Percentiles rank a stretch among this genome's conserved stretches.
Evolutionary conservation across 2,888 invertebrate genomes (phyloP).

Genomic region (Drosophila neonasuta): DNA sequence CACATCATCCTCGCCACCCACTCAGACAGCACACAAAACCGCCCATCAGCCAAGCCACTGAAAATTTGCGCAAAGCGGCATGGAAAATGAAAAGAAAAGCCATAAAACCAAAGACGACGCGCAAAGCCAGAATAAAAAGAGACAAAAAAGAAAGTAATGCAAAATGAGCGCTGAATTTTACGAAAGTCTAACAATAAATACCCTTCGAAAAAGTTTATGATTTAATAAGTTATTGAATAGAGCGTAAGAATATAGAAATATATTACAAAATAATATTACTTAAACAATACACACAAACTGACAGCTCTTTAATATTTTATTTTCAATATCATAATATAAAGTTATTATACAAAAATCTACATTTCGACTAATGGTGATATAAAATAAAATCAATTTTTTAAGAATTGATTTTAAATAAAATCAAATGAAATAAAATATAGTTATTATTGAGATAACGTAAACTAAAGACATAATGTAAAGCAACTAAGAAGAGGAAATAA

Average conservation of each 20-base stretch:
- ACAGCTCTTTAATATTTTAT: no score
- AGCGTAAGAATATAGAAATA: neutral
- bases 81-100: slow-evolving; percentile 76
- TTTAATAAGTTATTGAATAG: neutral
- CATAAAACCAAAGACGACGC: slow-evolving; percentile 76
- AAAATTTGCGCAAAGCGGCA: slow-evolving; percentile 75
- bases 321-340: no score
- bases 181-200: neutral
- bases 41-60: slow-evolving; percentile 47
- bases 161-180: slow-evolving; percentile 2
- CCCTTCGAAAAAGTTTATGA: neutral
- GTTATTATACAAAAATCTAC: no score
- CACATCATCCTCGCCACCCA: neutral
- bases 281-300: no score
- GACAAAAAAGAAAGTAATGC: slow-evolving; percentile 36
- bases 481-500: no score
- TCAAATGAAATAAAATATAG: no score
- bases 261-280: no score
- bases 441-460: no score
- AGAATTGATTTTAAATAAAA: no score
- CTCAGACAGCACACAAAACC: slow-evolving; percentile 3
- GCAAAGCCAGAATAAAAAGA: slow-evolving; percentile 57
- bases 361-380: no score
- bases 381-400: no score
- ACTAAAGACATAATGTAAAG: no score